These are phyloP conservation scores for Blennius ocellaris DNA, from an alignment of 2,113 vertebrate species.

Conservation along the genomic window DNA sequence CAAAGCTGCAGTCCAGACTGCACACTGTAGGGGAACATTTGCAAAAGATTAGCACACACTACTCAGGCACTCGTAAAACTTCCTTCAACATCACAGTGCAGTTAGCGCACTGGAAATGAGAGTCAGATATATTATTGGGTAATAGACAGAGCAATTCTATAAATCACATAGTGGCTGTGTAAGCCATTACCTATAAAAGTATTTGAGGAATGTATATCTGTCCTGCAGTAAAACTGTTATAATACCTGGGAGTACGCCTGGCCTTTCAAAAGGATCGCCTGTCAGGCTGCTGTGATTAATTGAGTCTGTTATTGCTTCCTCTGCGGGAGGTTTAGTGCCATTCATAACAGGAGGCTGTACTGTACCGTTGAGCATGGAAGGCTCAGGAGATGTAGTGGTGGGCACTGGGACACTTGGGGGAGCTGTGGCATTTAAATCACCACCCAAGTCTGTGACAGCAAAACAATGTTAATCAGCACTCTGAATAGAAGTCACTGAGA, in stretches of 20 bases:
- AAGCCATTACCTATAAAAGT: not conserved
- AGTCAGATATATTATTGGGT: not conserved
- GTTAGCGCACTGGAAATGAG: constrained; percentile 29
- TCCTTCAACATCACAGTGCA: constrained; percentile 58
- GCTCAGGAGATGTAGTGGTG: constrained; percentile 15
- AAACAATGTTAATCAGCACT: rapidly evolving
- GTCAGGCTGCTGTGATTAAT: not conserved
- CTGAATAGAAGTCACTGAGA: rapidly evolving
- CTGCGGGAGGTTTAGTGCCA: not conserved
- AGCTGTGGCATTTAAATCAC: not conserved
- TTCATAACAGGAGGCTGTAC: not conserved
- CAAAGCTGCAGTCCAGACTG: too few relatives aligned
- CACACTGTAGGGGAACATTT: too few relatives aligned
- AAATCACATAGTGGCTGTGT: not conserved
- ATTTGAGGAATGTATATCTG: not conserved
- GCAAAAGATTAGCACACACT: too few relatives aligned
- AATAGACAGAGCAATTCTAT: too few relatives aligned
- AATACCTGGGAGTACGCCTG: constrained; percentile 29
- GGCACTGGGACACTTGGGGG: constrained; percentile 4
- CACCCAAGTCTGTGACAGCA: constrained; percentile 18
- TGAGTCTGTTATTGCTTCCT: not conserved
- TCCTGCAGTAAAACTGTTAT: not conserved
- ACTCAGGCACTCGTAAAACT: constrained; percentile 2
- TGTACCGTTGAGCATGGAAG: not conserved
- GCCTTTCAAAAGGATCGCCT: not conserved